Evolutionary conservation across 1,140 invertebrate genomes (phyloP).

Genomic region (Heliothis virescens): DNA sequence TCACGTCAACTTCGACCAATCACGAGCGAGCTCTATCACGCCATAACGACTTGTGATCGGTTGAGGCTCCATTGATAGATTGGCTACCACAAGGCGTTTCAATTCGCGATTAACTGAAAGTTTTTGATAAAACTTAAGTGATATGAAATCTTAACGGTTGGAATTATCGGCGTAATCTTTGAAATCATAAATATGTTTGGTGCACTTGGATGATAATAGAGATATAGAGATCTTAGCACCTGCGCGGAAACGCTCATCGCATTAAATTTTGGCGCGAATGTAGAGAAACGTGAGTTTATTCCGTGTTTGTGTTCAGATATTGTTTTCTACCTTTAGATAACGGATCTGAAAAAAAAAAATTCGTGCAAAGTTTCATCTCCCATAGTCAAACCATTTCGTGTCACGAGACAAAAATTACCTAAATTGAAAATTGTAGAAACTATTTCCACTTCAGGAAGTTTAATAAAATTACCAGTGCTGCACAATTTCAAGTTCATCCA

Average conservation of each 20-base stretch:
- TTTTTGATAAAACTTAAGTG: constrained; percentile 83
- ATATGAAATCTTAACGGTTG: constrained; percentile 76
- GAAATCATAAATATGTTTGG: constrained; percentile 39
- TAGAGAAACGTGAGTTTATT: constrained; percentile 40
- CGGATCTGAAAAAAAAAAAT: constrained; percentile 2
- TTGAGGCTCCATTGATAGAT: constrained; percentile 77
- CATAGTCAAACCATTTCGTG: background rate
- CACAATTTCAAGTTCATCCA: constrained; percentile 15
- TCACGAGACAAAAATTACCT: background rate
- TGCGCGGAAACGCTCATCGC: constrained; percentile 49
- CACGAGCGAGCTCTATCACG: constrained; percentile 62
- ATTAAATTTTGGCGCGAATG: constrained; percentile 58
- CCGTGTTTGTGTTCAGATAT: too few species aligned
- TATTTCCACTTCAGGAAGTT: constrained; percentile 25
- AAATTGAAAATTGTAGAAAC: background rate
- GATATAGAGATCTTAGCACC: constrained; percentile 13
- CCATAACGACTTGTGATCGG: constrained; percentile 68
- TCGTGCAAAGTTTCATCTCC: background rate
- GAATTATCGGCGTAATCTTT: constrained; percentile 56
- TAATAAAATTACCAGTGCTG: constrained; percentile 6
- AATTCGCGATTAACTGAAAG: constrained; percentile 84
- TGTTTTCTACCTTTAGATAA: background rate
- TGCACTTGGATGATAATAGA: background rate
- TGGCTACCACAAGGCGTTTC: constrained; percentile 77
- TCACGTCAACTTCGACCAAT: constrained; percentile 78